Percentiles rank a stretch among this genome's conserved stretches.
These are phyloP conservation scores for Zaprionus lineosus DNA, from an alignment of 2,888 invertebrate genomes.

Conservation along the genomic window DNA sequence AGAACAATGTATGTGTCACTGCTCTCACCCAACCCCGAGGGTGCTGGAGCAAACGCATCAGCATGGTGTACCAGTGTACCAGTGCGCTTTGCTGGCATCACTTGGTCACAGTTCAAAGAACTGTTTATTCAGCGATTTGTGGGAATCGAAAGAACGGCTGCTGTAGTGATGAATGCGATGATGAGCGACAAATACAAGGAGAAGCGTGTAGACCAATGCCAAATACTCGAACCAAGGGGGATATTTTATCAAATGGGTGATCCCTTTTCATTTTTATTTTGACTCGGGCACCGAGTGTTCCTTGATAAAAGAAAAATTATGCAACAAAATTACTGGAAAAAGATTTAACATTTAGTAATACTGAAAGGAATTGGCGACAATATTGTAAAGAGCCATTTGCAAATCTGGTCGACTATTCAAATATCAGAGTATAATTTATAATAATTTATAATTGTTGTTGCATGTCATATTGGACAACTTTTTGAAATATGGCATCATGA, in stretches of 20 bases:
- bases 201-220: conserved; percentile 11
- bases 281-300: too few relatives aligned
- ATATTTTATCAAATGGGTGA: conserved; percentile 11
- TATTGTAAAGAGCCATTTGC: too few relatives aligned
- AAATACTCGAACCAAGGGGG: conserved; percentile 1
- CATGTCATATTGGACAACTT: conserved; percentile 8
- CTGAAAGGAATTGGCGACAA: conserved; percentile 23
- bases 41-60: neutral
- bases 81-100: too few relatives aligned
- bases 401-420: too few relatives aligned
- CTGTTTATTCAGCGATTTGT: too few relatives aligned
- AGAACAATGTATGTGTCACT: conserved; percentile 2
- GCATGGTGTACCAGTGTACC: neutral
- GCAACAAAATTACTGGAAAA: conserved; percentile 7
- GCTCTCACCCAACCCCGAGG: neutral
- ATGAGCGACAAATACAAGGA: too few relatives aligned
- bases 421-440: too few relatives aligned
- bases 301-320: conserved; percentile 9
- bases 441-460: conserved; percentile 21
- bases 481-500: conserved; percentile 27
- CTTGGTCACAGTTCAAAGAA: too few relatives aligned
- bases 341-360: conserved; percentile 1
- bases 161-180: too few relatives aligned
- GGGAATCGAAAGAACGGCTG: too few relatives aligned
- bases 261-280: conserved; percentile 13